phyloP scores from a whole-genome alignment of 2,113 vertebrate species.

The Bambusicola thoracicus region DNA sequence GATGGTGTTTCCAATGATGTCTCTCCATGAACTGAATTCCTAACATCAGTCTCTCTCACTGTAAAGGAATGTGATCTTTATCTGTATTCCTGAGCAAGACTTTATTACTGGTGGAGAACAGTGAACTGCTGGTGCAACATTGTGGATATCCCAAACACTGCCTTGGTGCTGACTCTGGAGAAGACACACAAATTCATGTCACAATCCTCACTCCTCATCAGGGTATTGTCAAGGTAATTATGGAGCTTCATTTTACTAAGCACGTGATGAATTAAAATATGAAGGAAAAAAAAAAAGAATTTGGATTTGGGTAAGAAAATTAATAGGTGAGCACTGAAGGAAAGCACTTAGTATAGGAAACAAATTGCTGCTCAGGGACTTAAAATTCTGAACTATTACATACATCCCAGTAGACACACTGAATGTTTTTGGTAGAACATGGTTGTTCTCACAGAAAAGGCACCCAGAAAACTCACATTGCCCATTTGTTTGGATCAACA shows the following conservation, averaged over 20 bases:
- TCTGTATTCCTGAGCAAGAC: background rate
- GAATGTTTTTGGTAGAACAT: background rate
- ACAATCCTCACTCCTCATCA: background rate
- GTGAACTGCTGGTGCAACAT: background rate
- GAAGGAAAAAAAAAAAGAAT: no score
- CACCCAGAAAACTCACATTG: background rate
- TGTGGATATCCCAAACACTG: background rate
- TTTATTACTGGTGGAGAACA: background rate
- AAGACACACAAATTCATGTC: background rate
- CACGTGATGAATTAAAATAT: background rate
- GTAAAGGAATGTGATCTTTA: background rate
- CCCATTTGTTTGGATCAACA: background rate
- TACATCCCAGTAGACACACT: background rate
- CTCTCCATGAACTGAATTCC: background rate
- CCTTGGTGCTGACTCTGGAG: fast-evolving
- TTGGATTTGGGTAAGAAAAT: background rate
- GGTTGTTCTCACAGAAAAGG: background rate
- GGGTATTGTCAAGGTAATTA: background rate
- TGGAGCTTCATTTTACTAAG: background rate
- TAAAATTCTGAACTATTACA: background rate
- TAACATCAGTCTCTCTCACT: background rate
- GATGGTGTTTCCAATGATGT: background rate
- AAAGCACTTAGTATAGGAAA: background rate
- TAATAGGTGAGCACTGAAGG: background rate
- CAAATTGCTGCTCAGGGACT: background rate